Evolutionary conservation across 2,888 invertebrate genomes (phyloP).

Genomic region (Trichopria drosophilae): DNA sequence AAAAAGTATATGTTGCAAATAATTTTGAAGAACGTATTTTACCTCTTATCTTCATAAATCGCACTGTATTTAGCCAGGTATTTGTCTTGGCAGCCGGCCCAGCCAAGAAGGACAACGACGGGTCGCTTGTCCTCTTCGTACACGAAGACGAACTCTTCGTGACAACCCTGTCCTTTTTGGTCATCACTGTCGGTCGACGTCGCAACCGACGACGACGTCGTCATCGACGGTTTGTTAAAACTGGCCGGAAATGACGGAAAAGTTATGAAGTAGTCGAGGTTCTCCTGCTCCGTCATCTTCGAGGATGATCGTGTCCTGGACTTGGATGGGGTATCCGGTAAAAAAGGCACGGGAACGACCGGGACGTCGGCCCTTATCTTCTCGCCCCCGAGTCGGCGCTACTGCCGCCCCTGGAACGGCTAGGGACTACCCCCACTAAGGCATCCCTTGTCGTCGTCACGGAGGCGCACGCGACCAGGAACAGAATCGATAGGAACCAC

Average conservation of each 20-base stretch:
- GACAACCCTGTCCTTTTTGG: constrained; percentile 53
- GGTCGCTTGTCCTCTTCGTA: constrained; percentile 68
- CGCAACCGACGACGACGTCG: constrained; percentile 1
- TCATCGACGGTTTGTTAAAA: constrained; percentile 39
- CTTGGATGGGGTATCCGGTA: no score
- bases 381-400: no score
- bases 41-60: constrained; percentile 78
- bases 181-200: constrained; percentile 3
- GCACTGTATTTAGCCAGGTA: constrained; percentile 78
- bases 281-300: constrained; percentile 55
- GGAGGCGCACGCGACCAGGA: no score
- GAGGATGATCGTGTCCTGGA: no score
- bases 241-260: constrained; percentile 63
- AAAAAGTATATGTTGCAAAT: neutral
- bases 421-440: no score
- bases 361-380: no score
- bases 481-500: no score
- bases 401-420: no score
- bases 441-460: no score
- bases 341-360: no score
- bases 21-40: no score
- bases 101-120: constrained; percentile 73
- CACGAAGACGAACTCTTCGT: constrained; percentile 63
- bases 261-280: constrained; percentile 67
- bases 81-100: constrained; percentile 80